Evolutionary conservation across 2,113 vertebrate genomes (phyloP), one percentile per base, ranked within the genome.

Genomic region (Fukomys damarensis): DNA sequence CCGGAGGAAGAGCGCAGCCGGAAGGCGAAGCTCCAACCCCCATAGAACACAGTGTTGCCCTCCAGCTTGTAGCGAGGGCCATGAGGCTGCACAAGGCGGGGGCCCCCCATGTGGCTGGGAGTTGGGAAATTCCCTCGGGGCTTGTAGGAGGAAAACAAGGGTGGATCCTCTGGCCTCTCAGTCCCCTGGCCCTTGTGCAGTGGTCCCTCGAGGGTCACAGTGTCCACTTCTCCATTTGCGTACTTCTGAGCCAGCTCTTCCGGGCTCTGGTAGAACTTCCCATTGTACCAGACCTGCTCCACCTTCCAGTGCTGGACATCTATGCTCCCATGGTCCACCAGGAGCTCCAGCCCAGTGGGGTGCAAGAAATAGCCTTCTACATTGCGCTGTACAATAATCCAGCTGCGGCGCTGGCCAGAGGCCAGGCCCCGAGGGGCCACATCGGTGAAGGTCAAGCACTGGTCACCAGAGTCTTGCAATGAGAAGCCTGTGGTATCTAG

Each of bases 341-440:
- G 98, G 46, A 99, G 74, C 97, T 99, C 99, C 95, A 99, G 98
- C 43, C 99, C 99, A 20, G 98, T 97, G 0, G 99, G 99, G 72
- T 99, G 99, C 83, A 99, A 97, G 98, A 99, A 99, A 84, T 98
- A 99, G 56, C 99, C 99, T 80, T 99, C 99, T 3, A 99, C 98
- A 1, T 94, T 97, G 88, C 98, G 99, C 97, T 99, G 99, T 19
- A 99, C 46, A 84, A 99, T 98, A 49, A 99, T 38, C 99, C 99
- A 99, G 0, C 94, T 97, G 87, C 98, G 98, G 56, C 99, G 99
- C 88, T 99, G 98, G 2, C 99, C 99, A 0, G 99, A 97, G 7
- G 87, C 98, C 97, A 99, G 9, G 0, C 99, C 99, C 0, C 99
- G 99, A 0, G 99, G 99, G 0, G 99, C 98, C 1, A 99, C 96